Percentiles rank a stretch among this genome's conserved stretches.
phyloP scores from a whole-genome alignment of 2,797 vertebrate species.

The Chanos chanos region DNA sequence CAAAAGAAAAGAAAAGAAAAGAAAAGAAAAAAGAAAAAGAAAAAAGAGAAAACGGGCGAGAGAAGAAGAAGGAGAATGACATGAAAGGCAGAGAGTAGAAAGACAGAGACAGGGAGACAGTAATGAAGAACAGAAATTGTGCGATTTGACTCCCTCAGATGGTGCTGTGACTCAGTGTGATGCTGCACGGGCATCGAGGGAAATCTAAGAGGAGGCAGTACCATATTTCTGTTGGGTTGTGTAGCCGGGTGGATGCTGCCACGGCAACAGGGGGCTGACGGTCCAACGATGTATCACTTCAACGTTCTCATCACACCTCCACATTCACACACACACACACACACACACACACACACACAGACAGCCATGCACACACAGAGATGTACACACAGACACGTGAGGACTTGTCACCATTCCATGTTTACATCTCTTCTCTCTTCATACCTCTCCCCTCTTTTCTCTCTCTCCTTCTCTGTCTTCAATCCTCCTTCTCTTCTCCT shows the following conservation, averaged over 20 bases:
- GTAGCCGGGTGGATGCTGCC: no score
- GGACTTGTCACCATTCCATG: background rate
- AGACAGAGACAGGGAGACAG: no score
- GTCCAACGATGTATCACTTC: background rate
- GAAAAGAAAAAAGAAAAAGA: background rate
- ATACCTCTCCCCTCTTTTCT: background rate
- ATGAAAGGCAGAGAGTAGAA: background rate
- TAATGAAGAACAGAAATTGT: no score
- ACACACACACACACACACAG: background rate
- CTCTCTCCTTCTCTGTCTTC: background rate
- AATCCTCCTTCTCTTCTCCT: background rate
- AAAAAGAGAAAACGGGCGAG: background rate
- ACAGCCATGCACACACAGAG: conserved; percentile 26
- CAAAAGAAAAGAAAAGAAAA: background rate
- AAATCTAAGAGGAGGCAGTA: conserved; percentile 37
- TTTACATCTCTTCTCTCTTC: no score
- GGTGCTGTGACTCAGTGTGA: conserved; percentile 27
- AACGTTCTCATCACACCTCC: background rate
- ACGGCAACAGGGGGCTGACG: background rate
- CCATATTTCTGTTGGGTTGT: no score
- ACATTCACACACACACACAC: background rate
- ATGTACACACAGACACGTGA: background rate
- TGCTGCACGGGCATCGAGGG: conserved; percentile 27
- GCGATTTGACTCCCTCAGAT: conserved; percentile 33
- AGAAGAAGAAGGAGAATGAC: background rate